phyloP scores from a whole-genome alignment of 92 coral and sea anemone genomes.

The Chrysogorgia sp. region DNA sequence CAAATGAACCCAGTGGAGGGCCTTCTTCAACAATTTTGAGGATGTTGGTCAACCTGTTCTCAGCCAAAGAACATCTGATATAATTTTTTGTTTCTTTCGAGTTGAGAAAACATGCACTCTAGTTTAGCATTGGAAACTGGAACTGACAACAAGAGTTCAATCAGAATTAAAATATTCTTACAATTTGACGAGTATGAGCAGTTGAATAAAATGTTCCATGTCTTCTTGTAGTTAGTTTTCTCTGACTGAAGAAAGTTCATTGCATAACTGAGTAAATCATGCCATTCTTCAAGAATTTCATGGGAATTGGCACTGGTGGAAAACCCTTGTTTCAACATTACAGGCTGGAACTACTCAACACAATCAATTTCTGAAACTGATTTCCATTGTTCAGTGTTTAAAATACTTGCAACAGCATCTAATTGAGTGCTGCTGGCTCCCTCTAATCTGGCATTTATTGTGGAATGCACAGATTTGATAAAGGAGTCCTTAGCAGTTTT shows the following conservation, averaged over 20 bases:
- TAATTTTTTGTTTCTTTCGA: constrained; percentile 69
- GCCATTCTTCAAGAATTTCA: constrained; percentile 67
- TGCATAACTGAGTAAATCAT: constrained; percentile 58
- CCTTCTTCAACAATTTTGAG: constrained; percentile 62
- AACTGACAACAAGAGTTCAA: constrained; percentile 68
- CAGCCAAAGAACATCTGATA: constrained; percentile 63
- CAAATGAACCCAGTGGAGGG: constrained; percentile 53
- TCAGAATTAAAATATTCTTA: constrained; percentile 63
- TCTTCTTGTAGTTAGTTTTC: constrained; percentile 62
- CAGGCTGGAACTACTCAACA: constrained; percentile 57
- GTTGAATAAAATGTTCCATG: constrained; percentile 66
- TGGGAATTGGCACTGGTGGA: constrained; percentile 18
- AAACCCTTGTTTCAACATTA: constrained; percentile 19
- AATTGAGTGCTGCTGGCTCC: constrained; percentile 30
- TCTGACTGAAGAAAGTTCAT: constrained; percentile 66
- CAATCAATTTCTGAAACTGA: constrained; percentile 45
- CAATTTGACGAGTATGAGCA: constrained; percentile 55
- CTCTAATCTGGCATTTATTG: too few species aligned
- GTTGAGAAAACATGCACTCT: constrained; percentile 72
- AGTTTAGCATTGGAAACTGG: constrained; percentile 82
- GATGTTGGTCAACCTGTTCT: constrained; percentile 51
- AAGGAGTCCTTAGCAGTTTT: constrained; percentile 30
- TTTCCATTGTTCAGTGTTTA: constrained; percentile 75
- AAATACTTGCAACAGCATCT: constrained; percentile 26
- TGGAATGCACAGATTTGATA: constrained; percentile 11